phyloP scores from a whole-genome alignment of 1,140 invertebrate species.

The Ceratina japonica region DNA sequence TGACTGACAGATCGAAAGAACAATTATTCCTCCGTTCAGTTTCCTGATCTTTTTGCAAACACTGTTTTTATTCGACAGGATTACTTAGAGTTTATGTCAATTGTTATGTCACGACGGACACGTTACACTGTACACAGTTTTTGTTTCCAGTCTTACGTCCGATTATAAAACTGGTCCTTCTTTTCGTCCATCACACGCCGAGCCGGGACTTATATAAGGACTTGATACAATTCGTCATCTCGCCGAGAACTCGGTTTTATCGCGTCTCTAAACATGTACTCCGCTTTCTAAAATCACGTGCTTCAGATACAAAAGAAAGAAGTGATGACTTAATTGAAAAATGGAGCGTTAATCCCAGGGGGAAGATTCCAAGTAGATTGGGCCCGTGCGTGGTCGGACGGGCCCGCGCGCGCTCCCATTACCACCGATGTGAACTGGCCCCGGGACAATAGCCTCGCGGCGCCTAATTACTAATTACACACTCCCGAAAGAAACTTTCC shows the following conservation, averaged over 20 bases:
- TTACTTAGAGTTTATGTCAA: not conserved
- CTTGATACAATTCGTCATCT: not conserved
- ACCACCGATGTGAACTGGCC: not conserved
- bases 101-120: conserved; percentile 10
- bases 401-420: not conserved
- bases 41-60: no score
- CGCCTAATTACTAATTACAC: conserved; percentile 20
- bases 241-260: no score
- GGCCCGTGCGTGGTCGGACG: not conserved
- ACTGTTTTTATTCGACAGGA: not conserved
- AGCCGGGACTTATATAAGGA: conserved; percentile 3
- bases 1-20: no score
- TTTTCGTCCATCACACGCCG: no score
- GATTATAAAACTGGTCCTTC: conserved; percentile 15
- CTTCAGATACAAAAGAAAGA: not conserved
- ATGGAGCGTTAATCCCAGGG: not conserved
- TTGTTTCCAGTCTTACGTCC: not conserved
- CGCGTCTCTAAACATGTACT: no score
- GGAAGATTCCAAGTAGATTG: not conserved
- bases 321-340: conserved; percentile 1
- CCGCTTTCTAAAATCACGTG: not conserved
- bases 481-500: conserved; percentile 2
- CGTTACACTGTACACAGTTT: not conserved
- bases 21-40: no score
- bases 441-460: not conserved